phyloP scores from a whole-genome alignment of 2,797 vertebrate genomes.

The Astyanax mexicanus region DNA sequence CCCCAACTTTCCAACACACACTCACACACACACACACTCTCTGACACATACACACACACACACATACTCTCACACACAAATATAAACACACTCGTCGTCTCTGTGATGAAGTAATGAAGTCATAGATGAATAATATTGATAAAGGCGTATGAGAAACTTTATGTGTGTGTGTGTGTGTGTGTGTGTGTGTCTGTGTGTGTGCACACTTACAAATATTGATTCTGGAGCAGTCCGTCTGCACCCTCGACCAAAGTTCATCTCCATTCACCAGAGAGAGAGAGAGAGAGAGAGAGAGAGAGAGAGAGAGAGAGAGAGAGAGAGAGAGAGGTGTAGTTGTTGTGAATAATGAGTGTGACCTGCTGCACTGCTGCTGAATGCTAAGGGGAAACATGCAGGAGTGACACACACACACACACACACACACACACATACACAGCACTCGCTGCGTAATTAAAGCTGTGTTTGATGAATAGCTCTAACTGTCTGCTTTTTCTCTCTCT shows the following conservation, averaged over 20 bases:
- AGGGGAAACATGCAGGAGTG: conserved; percentile 37
- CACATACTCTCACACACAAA: too few species aligned
- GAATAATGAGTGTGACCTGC: conserved; percentile 52
- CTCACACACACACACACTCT: too few species aligned
- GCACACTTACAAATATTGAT: conserved; percentile 57
- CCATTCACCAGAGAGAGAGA: conserved; percentile 42
- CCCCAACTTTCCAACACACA: conserved; percentile 34
- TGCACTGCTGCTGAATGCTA: conserved; percentile 47
- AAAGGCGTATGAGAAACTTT: too few species aligned
- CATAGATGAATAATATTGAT: conserved; percentile 60
- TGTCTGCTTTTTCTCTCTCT: too few species aligned
- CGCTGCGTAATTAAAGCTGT: too few species aligned
- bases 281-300: conserved; percentile 40
- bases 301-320: neutral
- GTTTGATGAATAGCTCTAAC: too few species aligned
- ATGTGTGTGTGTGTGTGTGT: conserved; percentile 32
- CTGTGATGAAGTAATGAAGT: conserved; percentile 1
- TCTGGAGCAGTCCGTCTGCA: conserved; percentile 51
- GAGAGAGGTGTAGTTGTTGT: neutral
- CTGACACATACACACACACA: too few species aligned
- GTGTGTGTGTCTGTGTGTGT: conserved; percentile 1
- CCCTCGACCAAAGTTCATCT: conserved; percentile 27
- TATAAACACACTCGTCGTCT: too few species aligned
- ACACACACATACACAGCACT: too few species aligned
- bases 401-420: too few species aligned